phyloP scores from a whole-genome alignment of 2,888 invertebrate species.

The Melieria omissa region DNA sequence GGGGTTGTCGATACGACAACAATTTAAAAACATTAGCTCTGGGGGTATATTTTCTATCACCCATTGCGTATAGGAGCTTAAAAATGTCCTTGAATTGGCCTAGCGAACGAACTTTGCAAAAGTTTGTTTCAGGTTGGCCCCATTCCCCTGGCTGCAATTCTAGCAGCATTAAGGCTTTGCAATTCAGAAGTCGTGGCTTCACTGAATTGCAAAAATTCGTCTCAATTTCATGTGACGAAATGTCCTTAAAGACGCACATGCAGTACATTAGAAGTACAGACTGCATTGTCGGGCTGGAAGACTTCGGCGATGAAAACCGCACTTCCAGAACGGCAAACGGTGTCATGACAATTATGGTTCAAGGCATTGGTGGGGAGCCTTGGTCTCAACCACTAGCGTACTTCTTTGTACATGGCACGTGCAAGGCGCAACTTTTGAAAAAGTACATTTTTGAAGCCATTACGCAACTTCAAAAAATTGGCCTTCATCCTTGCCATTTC shows the following conservation, averaged over 20 bases:
- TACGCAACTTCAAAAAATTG: too few species aligned
- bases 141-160: not conserved
- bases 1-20: too few species aligned
- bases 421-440: not conserved
- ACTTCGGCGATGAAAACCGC: slow-evolving; percentile 17
- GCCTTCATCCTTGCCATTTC: too few species aligned
- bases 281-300: slow-evolving; percentile 17
- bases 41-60: too few species aligned
- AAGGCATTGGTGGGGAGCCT: not conserved
- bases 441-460: not conserved
- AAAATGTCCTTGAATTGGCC: too few species aligned
- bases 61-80: too few species aligned
- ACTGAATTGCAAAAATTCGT: too few species aligned
- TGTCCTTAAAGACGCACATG: not conserved
- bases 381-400: not conserved
- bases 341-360: not conserved
- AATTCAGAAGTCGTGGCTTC: slow-evolving; percentile 9
- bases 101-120: not conserved
- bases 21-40: too few species aligned
- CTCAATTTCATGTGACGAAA: not conserved
- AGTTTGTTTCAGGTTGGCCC: slow-evolving; percentile 4
- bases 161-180: slow-evolving; percentile 15
- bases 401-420: not conserved
- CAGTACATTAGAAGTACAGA: not conserved
- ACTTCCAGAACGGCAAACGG: not conserved